Evolutionary conservation across 2,113 vertebrate species (phyloP).

Genomic region (Piprites chloris): DNA sequence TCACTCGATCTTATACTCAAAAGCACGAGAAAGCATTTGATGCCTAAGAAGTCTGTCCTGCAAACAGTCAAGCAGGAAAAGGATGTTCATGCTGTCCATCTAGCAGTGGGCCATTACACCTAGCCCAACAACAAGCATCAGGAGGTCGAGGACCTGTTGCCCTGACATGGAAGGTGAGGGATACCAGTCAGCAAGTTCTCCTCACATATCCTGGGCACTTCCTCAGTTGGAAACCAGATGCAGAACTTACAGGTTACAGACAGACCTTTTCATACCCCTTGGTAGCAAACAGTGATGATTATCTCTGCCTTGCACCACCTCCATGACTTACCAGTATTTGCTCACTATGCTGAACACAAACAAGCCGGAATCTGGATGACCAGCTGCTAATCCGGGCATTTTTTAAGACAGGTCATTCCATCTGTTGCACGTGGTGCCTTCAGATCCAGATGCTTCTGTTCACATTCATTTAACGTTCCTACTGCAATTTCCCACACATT

Average conservation of each 20-base stretch:
- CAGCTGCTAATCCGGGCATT: background rate
- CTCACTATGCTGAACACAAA: background rate
- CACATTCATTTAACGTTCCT: background rate
- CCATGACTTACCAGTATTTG: background rate
- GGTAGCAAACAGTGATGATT: background rate
- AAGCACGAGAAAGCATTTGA: background rate
- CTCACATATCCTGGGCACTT: background rate
- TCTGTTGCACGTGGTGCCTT: background rate
- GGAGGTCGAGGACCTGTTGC: background rate
- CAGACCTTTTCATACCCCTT: background rate
- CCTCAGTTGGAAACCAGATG: background rate
- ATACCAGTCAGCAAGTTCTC: background rate
- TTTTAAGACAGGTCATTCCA: background rate
- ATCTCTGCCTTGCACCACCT: background rate
- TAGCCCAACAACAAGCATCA: background rate
- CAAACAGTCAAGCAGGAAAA: background rate
- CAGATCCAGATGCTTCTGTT: background rate
- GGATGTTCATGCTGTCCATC: background rate
- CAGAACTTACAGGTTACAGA: background rate
- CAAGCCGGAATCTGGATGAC: background rate
- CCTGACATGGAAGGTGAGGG: rapidly evolving
- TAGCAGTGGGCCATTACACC: background rate
- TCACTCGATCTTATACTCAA: background rate
- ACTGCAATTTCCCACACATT: background rate
- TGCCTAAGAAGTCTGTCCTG: background rate